phyloP scores from a whole-genome alignment of 2,888 invertebrate genomes.

The Andrena praecox region DNA sequence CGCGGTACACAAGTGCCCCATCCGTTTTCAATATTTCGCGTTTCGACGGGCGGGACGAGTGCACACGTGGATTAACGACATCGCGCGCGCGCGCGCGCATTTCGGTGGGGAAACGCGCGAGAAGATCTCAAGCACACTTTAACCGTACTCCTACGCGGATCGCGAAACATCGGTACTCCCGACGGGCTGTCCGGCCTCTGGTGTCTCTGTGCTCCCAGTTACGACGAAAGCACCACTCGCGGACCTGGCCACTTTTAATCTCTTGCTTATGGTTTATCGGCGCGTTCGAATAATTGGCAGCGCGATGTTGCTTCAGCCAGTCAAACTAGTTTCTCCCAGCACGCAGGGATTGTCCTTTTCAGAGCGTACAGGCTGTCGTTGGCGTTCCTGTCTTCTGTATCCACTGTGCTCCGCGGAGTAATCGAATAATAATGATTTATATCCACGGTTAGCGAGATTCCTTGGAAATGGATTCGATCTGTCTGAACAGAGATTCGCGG shows the following conservation, averaged over 20 bases:
- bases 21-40: constrained; percentile 46
- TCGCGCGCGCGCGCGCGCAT: constrained; percentile 4
- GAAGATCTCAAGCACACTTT: constrained; percentile 24
- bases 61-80: constrained; percentile 28
- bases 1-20: neutral
- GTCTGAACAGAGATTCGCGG: neutral
- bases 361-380: neutral
- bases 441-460: neutral
- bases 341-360: constrained; percentile 18
- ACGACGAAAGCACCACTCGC: constrained; percentile 37
- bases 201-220: constrained; percentile 7
- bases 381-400: neutral
- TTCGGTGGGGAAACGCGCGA: neutral
- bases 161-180: constrained; percentile 28
- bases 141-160: constrained; percentile 29
- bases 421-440: neutral
- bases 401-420: neutral
- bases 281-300: constrained; percentile 8
- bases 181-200: neutral
- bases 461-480: neutral
- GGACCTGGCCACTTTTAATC: constrained; percentile 39
- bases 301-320: neutral
- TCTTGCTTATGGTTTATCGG: constrained; percentile 43
- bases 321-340: constrained; percentile 32
- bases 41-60: constrained; percentile 19